These are phyloP conservation scores for Corythornis madagascariensis DNA, from an alignment of 2,113 vertebrate species.

Conservation along the genomic window DNA sequence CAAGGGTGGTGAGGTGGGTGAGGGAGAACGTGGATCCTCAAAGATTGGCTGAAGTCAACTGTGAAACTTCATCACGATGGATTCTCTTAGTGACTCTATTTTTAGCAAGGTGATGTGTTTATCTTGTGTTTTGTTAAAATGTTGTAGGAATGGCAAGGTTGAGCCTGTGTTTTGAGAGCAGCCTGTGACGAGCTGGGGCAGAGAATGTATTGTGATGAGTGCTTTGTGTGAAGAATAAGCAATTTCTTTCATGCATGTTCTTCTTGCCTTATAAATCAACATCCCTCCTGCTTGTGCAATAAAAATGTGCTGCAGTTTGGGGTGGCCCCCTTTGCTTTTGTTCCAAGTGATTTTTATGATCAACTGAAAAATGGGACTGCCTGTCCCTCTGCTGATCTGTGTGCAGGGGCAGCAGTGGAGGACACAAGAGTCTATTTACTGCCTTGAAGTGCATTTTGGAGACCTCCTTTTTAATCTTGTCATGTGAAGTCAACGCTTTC, in stretches of 20 bases:
- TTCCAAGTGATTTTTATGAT: background rate
- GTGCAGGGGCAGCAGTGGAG: background rate
- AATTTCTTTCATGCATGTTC: background rate
- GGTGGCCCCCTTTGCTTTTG: background rate
- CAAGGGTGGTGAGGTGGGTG: background rate
- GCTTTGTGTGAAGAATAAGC: background rate
- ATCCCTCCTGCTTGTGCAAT: background rate
- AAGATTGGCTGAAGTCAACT: background rate
- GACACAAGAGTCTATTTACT: rapidly evolving
- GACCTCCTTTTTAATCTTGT: background rate
- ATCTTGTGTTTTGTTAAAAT: background rate
- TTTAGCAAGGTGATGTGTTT: background rate
- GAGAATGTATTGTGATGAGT: rapidly evolving
- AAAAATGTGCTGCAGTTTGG: background rate
- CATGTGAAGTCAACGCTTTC: background rate
- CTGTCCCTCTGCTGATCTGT: background rate
- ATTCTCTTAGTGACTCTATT: background rate
- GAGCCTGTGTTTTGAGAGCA: background rate
- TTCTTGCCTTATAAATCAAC: background rate
- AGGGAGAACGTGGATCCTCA: rapidly evolving
- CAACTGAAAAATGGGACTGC: background rate
- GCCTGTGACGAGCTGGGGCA: background rate
- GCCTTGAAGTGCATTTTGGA: background rate
- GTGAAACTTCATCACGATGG: rapidly evolving
- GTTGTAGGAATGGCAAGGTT: background rate